Percentiles rank a stretch among this genome's conserved stretches.
phyloP scores from a whole-genome alignment of 2,888 invertebrate species.

The Eumerus sabulonum region DNA sequence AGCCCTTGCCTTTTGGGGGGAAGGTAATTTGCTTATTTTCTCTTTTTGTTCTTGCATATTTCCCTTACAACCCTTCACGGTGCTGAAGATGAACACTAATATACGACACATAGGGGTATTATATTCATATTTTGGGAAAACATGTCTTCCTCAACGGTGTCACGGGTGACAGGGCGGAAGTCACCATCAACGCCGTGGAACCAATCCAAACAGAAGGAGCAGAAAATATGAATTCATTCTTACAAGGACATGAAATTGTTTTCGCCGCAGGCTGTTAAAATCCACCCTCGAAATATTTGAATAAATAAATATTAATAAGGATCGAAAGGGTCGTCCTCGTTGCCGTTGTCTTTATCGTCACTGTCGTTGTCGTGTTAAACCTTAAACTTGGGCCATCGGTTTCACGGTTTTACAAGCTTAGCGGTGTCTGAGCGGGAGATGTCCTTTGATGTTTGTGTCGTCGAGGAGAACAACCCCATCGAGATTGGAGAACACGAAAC shows the following conservation, averaged over 20 bases:
- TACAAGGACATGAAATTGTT: constrained; percentile 66
- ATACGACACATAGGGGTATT: constrained; percentile 63
- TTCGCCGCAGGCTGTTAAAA: constrained; percentile 62
- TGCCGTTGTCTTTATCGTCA: too few relatives aligned
- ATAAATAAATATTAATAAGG: constrained; percentile 68
- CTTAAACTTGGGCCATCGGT: constrained; percentile 50
- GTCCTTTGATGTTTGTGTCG: constrained; percentile 58
- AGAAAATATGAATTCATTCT: constrained; percentile 53
- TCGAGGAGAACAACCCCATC: constrained; percentile 11
- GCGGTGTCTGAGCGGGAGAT: constrained; percentile 22
- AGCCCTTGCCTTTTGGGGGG: constrained; percentile 9
- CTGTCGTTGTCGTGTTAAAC: constrained; percentile 30
- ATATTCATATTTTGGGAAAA: constrained; percentile 64
- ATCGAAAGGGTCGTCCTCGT: constrained; percentile 49
- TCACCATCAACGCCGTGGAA: neutral
- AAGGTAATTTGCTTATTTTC: constrained; percentile 61
- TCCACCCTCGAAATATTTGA: constrained; percentile 65
- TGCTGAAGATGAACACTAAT: constrained; percentile 60
- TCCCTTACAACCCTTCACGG: constrained; percentile 18
- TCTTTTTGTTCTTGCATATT: too few relatives aligned
- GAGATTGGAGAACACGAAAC: constrained; percentile 17
- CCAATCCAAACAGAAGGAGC: neutral
- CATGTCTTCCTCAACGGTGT: constrained; percentile 30
- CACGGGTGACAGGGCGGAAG: neutral
- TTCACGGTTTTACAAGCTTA: constrained; percentile 55